A percentile compares a stretch with the other conserved stretches of the same genome.
phyloP scores from a whole-genome alignment of 2,797 vertebrate species.

The Acridotheres tristis region DNA sequence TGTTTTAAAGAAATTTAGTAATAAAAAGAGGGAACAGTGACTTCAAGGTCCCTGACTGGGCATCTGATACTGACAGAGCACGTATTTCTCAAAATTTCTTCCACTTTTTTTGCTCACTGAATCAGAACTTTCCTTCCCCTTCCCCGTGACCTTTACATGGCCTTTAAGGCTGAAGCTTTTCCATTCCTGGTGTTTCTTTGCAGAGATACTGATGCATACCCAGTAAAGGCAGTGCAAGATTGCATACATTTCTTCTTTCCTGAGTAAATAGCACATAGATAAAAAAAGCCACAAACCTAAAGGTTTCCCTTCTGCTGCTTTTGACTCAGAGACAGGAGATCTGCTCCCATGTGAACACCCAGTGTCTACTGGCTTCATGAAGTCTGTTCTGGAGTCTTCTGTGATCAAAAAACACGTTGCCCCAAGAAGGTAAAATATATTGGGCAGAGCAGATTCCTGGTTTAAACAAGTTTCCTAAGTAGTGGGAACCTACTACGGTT shows the following conservation, averaged over 20 bases:
- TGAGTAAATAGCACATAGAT: constrained; percentile 33
- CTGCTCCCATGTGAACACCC: neutral
- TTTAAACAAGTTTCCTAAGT: neutral
- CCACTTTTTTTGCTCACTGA: neutral
- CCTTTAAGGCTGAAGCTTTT: neutral
- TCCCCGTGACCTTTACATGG: neutral
- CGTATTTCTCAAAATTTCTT: neutral
- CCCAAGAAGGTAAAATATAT: neutral
- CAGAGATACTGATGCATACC: neutral
- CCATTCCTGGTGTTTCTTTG: neutral
- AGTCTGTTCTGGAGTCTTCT: neutral
- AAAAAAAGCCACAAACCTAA: neutral
- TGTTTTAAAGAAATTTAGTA: neutral
- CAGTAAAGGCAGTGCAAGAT: neutral
- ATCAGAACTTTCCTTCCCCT: neutral
- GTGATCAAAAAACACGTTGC: neutral
- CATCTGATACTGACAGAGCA: neutral
- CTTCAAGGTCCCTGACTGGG: neutral
- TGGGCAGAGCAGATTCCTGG: neutral
- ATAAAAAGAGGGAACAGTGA: neutral
- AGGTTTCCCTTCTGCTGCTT: neutral
- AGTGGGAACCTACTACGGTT: neutral
- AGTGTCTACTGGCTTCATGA: neutral
- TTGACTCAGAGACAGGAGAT: neutral
- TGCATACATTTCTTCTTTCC: neutral